Evolutionary conservation across 1,140 invertebrate species (phyloP).

Genomic region (Diorhabda elongata): DNA sequence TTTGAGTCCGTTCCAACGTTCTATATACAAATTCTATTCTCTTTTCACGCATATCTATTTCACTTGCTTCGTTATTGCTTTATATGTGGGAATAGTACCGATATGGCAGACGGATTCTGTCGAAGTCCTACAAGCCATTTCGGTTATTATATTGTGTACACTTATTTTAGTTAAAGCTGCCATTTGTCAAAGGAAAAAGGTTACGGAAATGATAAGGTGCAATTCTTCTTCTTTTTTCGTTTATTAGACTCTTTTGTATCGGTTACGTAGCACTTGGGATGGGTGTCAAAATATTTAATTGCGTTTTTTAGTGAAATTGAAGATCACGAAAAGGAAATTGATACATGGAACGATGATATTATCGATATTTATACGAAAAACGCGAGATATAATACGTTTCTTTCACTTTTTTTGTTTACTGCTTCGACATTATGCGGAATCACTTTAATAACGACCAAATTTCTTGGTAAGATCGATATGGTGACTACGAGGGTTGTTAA

Average conservation of each 20-base stretch:
- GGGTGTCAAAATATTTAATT: not conserved
- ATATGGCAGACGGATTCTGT: not conserved
- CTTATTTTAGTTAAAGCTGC: not conserved
- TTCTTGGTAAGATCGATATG: not conserved
- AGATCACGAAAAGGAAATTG: not conserved
- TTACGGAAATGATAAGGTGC: conserved; percentile 1
- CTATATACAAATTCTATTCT: conserved; percentile 1
- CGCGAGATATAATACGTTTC: not conserved
- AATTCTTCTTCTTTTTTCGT: no score
- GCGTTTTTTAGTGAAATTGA: not conserved
- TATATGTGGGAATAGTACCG: not conserved
- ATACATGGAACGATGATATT: not conserved
- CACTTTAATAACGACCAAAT: conserved; percentile 1
- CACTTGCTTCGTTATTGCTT: not conserved
- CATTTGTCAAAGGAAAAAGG: conserved; percentile 1
- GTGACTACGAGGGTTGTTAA: no score
- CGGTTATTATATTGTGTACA: not conserved
- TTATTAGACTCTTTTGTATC: no score
- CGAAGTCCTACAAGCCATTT: not conserved
- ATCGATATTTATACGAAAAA: not conserved
- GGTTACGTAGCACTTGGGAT: no score
- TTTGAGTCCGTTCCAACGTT: not conserved
- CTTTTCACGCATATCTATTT: not conserved
- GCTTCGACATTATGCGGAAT: conserved; percentile 4
- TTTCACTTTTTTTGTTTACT: conserved; percentile 1